Base-by-base conservation (phyloP, 2,888 invertebrate species). In the Netelia virgata region DNA sequence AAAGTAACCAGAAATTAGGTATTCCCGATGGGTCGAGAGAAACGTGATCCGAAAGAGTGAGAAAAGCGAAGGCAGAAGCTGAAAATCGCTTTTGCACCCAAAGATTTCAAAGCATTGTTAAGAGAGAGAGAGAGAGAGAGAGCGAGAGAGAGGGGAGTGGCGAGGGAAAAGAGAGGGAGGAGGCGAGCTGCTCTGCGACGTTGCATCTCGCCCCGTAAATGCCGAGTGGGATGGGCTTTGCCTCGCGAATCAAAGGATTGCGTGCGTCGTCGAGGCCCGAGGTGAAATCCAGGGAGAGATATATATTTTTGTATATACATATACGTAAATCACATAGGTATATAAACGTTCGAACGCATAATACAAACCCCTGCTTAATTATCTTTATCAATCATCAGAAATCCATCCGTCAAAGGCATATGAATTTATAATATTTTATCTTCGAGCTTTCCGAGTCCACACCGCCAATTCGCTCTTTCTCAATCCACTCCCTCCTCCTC, bases 361-460 rank as follows among this genome's bases (percentile, higher is more conserved):
- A 73, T 61, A 50, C 70, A 55, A 20, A 68, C 55, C 69, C 75
- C 84, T 82, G 89, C 88, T 90, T 91, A 92, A 92, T 92, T 91
- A 92, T 92, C 90, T 89, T 89, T 90, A 90, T 91, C 91, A 91
- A 92, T 92, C 89, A 91, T 92, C 90, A 90, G 89, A 89, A 88
- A 91, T 90, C 90, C 88, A 88, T 90, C 87, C 86, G 85, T 87
- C 87, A 88, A 86, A 88, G 86, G 83, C 74, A 82, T 83, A 83
- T 80, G 86, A 87, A 86, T 86, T 87, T 88, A 87, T 86, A 87
- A 73, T 77, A 76, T 83, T 80, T 83, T 63, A 59, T 59, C 50
- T 64, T 64, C 28, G 73, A 83, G 64, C 77, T 80, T 41, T 80
- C 80, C 53, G 20, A 68, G 72, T 64, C 28, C 59, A 57, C 20